phyloP scores from a whole-genome alignment of 2,888 invertebrate genomes.

The Ochropleura leucogaster region DNA sequence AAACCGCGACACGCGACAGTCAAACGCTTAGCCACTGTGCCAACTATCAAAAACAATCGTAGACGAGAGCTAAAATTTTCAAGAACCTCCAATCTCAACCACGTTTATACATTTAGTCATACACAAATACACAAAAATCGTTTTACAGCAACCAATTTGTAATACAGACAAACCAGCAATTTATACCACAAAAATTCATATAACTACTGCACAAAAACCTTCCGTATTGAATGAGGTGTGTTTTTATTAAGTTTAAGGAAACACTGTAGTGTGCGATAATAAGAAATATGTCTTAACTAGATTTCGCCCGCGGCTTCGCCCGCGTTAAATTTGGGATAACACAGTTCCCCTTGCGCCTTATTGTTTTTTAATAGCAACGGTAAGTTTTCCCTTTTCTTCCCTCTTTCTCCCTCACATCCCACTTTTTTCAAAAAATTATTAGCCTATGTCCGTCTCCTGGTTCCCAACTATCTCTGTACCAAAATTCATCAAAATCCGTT shows the following conservation, averaged over 20 bases:
- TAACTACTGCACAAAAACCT: conserved; percentile 22
- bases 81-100: background rate
- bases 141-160: background rate
- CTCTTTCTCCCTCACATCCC: too few relatives aligned
- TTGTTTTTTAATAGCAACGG: too few relatives aligned
- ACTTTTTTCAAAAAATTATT: too few relatives aligned
- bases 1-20: too few relatives aligned
- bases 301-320: too few relatives aligned
- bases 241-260: conserved; percentile 47
- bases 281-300: conserved; percentile 28
- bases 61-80: background rate
- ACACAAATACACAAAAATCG: background rate
- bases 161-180: background rate
- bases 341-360: too few relatives aligned
- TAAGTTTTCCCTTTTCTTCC: too few relatives aligned
- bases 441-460: too few relatives aligned
- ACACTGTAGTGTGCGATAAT: background rate
- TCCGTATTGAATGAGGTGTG: conserved; percentile 18
- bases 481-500: too few relatives aligned
- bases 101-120: background rate
- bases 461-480: too few relatives aligned
- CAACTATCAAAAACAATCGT: background rate
- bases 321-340: too few relatives aligned
- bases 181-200: background rate
- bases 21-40: too few relatives aligned